Percentiles rank a stretch among this genome's conserved stretches.
Evolutionary conservation across 1,140 invertebrate genomes (phyloP).

Genomic region (Sycophila sp.): DNA sequence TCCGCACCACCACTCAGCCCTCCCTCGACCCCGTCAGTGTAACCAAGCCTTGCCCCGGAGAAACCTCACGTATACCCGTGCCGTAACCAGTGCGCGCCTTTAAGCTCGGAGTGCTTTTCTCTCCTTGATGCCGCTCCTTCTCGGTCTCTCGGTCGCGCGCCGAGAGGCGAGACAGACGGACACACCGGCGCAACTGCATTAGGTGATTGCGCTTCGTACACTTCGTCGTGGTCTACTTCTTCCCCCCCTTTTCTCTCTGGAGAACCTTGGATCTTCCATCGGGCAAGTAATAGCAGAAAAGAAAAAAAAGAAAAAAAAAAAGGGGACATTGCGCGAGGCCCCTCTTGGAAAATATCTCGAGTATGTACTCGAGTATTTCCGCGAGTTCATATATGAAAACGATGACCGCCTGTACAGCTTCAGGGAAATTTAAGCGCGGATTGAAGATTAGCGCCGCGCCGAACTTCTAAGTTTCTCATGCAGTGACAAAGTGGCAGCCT

Average conservation of each 20-base stretch:
- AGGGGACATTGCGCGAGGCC: neutral
- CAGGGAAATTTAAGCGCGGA: conserved; percentile 53
- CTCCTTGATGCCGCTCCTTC: too few relatives aligned
- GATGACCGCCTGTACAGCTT: conserved; percentile 40
- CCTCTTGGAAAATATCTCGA: too few relatives aligned
- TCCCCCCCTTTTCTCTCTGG: neutral
- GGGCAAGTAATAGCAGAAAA: neutral
- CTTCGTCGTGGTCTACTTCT: neutral
- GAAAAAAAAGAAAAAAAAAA: neutral
- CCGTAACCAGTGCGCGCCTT: conserved; percentile 28
- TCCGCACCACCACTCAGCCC: too few relatives aligned
- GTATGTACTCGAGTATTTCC: too few relatives aligned
- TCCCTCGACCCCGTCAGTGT: too few relatives aligned
- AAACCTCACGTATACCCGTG: too few relatives aligned
- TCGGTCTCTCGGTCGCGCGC: neutral
- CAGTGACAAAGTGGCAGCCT: neutral
- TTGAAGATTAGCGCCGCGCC: conserved; percentile 44
- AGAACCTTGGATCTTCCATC: too few relatives aligned
- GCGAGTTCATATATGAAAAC: too few relatives aligned
- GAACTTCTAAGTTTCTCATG: conserved; percentile 45
- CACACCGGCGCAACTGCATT: conserved; percentile 43
- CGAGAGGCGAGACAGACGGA: neutral
- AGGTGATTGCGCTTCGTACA: conserved; percentile 53
- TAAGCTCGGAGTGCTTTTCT: conserved; percentile 18
- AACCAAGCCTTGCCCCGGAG: too few relatives aligned